phyloP scores from a whole-genome alignment of 2,113 vertebrate genomes.

The Crotalus tigris region DNA sequence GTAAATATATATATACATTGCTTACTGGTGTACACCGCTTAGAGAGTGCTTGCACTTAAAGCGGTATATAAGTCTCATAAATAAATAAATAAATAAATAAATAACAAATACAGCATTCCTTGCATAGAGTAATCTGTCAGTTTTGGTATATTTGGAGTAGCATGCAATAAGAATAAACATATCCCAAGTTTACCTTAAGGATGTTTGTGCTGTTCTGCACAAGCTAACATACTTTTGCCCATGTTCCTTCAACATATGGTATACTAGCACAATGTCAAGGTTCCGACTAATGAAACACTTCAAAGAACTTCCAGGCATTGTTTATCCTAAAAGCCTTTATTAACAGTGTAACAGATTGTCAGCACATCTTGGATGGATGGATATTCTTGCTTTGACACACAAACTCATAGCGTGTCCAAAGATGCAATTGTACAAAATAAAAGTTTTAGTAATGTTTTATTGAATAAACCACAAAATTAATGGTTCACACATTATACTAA shows the following conservation, averaged over 20 bases:
- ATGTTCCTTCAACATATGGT: background rate
- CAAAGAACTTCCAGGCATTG: no score
- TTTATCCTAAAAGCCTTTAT: no score
- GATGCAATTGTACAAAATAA: background rate
- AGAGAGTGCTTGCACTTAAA: no score
- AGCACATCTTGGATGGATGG: no score
- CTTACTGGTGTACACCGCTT: no score
- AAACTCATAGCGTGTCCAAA: background rate
- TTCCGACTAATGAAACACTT: no score
- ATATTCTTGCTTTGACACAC: no score
- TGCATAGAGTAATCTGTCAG: background rate
- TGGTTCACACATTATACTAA: background rate
- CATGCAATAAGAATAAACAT: background rate
- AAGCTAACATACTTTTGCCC: background rate
- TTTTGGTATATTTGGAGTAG: background rate
- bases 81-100: no score
- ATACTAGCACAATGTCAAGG: background rate
- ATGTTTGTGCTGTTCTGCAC: background rate
- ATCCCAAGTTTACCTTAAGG: background rate
- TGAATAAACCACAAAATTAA: background rate
- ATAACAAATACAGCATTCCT: background rate
- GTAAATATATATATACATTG: no score
- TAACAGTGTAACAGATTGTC: no score
- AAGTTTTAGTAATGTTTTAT: background rate
- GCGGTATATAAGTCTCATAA: no score